Percentiles rank a stretch among this genome's conserved stretches.
These are phyloP conservation scores for Dascyllus trimaculatus DNA, from an alignment of 2,113 vertebrate species.

Conservation along the genomic window DNA sequence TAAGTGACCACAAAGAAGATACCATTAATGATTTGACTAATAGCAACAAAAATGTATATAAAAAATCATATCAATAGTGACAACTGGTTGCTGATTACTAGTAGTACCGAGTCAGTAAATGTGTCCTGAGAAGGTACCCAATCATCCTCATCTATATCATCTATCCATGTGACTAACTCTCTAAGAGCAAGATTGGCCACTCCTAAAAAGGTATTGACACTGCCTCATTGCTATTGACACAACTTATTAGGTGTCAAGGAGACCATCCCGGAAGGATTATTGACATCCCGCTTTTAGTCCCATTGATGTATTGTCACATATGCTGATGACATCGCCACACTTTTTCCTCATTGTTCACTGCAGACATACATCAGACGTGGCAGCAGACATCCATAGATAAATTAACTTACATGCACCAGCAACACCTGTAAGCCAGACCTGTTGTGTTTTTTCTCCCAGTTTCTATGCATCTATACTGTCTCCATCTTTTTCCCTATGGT, in stretches of 20 bases:
- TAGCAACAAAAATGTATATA: slow-evolving; percentile 15
- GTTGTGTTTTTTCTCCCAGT: slow-evolving; percentile 32
- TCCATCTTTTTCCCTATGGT: slow-evolving; percentile 61
- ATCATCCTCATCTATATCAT: slow-evolving; percentile 58
- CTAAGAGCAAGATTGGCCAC: slow-evolving; percentile 64
- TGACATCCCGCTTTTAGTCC: slow-evolving; percentile 81
- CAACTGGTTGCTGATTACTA: not conserved
- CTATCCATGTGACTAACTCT: slow-evolving; percentile 59
- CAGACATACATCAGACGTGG: slow-evolving; percentile 30
- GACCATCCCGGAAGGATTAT: slow-evolving; percentile 83
- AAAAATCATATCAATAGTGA: slow-evolving; percentile 7
- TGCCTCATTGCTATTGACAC: slow-evolving; percentile 87
- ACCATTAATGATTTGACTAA: slow-evolving; percentile 26
- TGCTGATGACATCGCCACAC: slow-evolving; percentile 53
- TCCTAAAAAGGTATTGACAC: slow-evolving; percentile 84
- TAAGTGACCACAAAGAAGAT: slow-evolving; percentile 28
- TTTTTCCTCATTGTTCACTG: slow-evolving; percentile 20
- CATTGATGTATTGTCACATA: slow-evolving; percentile 78
- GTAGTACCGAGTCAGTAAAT: slow-evolving; percentile 14
- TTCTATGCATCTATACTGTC: slow-evolving; percentile 50
- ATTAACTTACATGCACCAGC: slow-evolving; percentile 51
- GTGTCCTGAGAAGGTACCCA: slow-evolving; percentile 27
- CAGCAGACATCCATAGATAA: slow-evolving; percentile 33
- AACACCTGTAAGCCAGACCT: slow-evolving; percentile 54
- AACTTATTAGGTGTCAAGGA: slow-evolving; percentile 84